phyloP scores from a whole-genome alignment of 2,113 vertebrate genomes.

The Mirza zaza region DNA sequence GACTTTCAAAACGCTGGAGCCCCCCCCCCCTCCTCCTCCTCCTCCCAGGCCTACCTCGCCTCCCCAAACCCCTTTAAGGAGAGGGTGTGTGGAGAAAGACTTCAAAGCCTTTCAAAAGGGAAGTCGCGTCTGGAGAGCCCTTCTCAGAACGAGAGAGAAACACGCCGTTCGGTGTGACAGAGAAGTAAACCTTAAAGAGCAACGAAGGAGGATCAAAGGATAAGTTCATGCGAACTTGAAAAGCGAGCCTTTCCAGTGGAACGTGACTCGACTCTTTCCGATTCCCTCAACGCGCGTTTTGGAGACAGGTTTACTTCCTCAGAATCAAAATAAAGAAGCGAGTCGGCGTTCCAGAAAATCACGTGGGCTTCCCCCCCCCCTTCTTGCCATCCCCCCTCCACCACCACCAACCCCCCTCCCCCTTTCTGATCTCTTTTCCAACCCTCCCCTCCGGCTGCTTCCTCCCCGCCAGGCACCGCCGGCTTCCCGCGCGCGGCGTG shows the following conservation, averaged over 20 bases:
- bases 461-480: neutral
- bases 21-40: too few species aligned
- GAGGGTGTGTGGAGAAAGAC: neutral
- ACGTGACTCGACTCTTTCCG: neutral
- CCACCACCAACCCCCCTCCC: too few species aligned
- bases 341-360: slow-evolving; percentile 38
- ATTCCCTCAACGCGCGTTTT: neutral
- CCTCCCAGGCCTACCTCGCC: neutral
- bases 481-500: neutral
- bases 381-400: neutral
- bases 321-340: neutral
- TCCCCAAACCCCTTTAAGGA: neutral
- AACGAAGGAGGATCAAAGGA: neutral
- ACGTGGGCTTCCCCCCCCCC: slow-evolving; percentile 14
- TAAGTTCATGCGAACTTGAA: neutral
- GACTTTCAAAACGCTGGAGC: neutral
- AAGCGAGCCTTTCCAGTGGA: neutral
- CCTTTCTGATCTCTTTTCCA: too few species aligned
- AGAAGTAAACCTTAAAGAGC: slow-evolving; percentile 17
- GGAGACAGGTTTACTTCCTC: neutral
- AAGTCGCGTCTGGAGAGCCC: slow-evolving; percentile 51
- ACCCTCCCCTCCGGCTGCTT: accelerated
- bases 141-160: slow-evolving; percentile 35
- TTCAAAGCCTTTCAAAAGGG: slow-evolving; percentile 32
- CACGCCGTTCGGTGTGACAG: neutral